Base-by-base conservation (phyloP, 2,113 vertebrate genomes). In the Podilymbus podiceps region DNA sequence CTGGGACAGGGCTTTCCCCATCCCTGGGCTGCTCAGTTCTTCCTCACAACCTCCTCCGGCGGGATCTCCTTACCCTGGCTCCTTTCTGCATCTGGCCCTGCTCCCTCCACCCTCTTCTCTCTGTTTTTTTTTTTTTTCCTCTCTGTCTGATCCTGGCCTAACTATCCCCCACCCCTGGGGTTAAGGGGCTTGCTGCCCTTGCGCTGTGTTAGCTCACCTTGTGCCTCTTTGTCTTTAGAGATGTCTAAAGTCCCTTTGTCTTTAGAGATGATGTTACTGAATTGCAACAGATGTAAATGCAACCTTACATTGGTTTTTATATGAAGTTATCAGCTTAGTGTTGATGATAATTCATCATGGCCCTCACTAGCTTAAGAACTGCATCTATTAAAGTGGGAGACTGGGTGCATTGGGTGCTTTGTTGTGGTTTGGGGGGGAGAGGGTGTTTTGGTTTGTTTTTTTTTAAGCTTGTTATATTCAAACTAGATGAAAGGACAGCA, bases 401-500 rank as follows among this genome's bases (percentile, higher is more conserved):
- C 44, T 89, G 85, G 21, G 23, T 52, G 53, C 38, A 24, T 72
- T 93, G 28, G 16, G 11, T 30, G 24, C 8, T 33, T 44, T n/a
- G 17, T 11, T 12, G 38, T 38, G 38, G 38, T 38, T 38, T 38
- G 8, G 38, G 38, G 38, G 38, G 38, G n/a, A n/a, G n/a, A n/a
- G n/a, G 38, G 38, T 38, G 38, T 67, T 12, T n/a, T 46, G 24
- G 9, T 33, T 44, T n/a, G 17, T 11, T 12, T 72, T 42, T 74
- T 60, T 74, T 90, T 87, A 31, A 90, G 56, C 53, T 85, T 33
- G 14, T 72, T 75, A 23, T 89, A 53, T 59, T 85, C 92, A 62
- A 88, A 88, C n/a, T 58, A 64, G 55, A 95, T 91, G 62, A 82
- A 95, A 95, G 42, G 49, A 42, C 44, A 95, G 62, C n/a, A 85